These are phyloP conservation scores for Alligator sinensis DNA, from an alignment of 2,113 vertebrate species.

Conservation along the genomic window DNA sequence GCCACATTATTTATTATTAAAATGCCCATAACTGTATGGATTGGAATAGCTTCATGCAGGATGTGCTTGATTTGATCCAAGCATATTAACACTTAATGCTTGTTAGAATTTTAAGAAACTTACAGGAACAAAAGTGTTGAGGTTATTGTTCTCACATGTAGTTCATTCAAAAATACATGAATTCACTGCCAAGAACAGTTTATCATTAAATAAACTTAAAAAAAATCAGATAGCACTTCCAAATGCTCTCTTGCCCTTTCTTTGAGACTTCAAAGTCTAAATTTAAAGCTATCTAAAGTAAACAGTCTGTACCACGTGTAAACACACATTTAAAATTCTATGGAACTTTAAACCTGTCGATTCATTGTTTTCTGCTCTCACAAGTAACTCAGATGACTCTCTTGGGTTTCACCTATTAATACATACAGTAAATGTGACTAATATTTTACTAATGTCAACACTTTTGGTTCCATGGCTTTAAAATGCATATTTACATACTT, in stretches of 20 bases:
- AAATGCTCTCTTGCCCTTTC: not conserved
- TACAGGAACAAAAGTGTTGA: not conserved
- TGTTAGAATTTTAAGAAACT: not conserved
- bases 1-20: not conserved
- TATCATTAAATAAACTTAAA: not conserved
- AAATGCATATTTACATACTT: constrained; percentile 28
- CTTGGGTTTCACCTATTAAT: constrained; percentile 36
- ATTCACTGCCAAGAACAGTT: constrained; percentile 30
- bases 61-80: not conserved
- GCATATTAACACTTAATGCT: not conserved
- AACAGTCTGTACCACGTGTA: constrained; percentile 21
- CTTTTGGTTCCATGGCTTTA: constrained; percentile 13
- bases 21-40: not conserved
- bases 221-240: not conserved
- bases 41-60: not conserved
- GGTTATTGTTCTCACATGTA: not conserved
- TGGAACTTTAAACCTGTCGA: constrained; percentile 30
- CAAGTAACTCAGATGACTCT: constrained; percentile 22
- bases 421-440: not conserved
- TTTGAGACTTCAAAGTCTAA: constrained; percentile 44
- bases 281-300: constrained; percentile 56
- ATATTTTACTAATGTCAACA: constrained; percentile 48
- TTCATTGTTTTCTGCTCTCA: constrained; percentile 44
- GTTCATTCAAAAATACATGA: not conserved
- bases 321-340: constrained; percentile 49